Percentiles rank a stretch among this genome's conserved stretches.
These are phyloP conservation scores for Elachura formosa DNA, from an alignment of 2,113 vertebrate species.

Conservation along the genomic window DNA sequence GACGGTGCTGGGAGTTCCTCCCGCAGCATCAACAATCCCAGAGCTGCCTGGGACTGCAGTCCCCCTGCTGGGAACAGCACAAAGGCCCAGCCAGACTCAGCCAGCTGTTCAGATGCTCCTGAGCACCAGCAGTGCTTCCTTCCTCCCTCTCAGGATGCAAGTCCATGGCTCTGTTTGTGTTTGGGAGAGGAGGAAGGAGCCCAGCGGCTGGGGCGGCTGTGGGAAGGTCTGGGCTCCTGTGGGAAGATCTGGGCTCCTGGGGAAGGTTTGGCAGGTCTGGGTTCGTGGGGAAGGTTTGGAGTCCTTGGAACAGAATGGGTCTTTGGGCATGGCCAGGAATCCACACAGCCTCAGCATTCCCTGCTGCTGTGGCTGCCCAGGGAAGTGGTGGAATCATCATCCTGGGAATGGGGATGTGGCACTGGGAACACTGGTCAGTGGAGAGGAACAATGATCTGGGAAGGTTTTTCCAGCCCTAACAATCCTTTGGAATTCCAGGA, in stretches of 20 bases:
- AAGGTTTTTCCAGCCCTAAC: background rate
- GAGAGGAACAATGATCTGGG: background rate
- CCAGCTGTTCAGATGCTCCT: background rate
- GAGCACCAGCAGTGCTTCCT: constrained; percentile 17
- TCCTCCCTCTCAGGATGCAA: constrained; percentile 36
- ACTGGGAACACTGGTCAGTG: background rate
- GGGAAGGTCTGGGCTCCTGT: background rate
- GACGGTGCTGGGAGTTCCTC: background rate
- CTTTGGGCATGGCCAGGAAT: background rate
- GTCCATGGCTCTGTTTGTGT: constrained; percentile 6
- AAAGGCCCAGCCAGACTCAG: background rate
- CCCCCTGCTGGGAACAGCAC: background rate
- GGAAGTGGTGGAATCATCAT: background rate
- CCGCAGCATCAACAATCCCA: background rate
- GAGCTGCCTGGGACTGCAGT: background rate
- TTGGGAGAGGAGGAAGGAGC: constrained; percentile 39
- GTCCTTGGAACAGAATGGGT: background rate
- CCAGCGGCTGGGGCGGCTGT: background rate
- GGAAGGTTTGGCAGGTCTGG: background rate
- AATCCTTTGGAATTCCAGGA: background rate
- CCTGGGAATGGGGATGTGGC: background rate
- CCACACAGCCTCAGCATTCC: background rate
- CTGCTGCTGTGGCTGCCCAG: background rate
- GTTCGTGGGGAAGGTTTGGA: background rate
- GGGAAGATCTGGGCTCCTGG: background rate